phyloP scores from a whole-genome alignment of 2,888 invertebrate species.

The Timema podura region DNA sequence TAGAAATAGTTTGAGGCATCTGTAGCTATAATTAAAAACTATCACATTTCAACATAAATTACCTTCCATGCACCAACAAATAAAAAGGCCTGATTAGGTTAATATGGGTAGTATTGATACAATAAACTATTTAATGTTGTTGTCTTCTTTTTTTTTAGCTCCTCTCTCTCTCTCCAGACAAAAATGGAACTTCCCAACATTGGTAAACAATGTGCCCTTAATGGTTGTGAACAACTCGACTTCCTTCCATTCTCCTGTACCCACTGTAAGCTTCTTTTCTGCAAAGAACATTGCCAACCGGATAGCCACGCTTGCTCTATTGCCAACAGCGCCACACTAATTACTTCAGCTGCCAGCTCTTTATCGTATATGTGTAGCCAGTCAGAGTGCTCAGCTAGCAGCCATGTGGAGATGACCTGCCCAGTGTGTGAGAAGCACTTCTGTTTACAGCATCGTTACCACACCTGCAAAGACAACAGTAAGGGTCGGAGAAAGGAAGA shows the following conservation, averaged over 20 bases:
- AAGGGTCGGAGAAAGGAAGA: slow-evolving; percentile 55
- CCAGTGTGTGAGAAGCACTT: slow-evolving; percentile 62
- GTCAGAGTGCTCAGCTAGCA: slow-evolving; percentile 55
- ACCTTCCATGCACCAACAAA: no score
- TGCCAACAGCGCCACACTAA: slow-evolving; percentile 18
- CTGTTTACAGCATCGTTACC: slow-evolving; percentile 64
- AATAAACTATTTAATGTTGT: no score
- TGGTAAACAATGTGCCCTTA: slow-evolving; percentile 61
- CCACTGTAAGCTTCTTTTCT: slow-evolving; percentile 58
- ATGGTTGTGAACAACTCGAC: slow-evolving; percentile 63
- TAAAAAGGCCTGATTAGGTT: no score
- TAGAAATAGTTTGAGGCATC: no score
- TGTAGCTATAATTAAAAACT: no score
- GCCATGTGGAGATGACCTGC: slow-evolving; percentile 62
- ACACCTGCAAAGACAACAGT: slow-evolving; percentile 47
- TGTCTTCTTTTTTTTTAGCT: no score
- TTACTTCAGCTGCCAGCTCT: slow-evolving; percentile 38
- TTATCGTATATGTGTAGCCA: slow-evolving; percentile 53
- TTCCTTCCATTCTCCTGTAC: slow-evolving; percentile 67
- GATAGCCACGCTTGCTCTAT: slow-evolving; percentile 52
- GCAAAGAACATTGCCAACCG: slow-evolving; percentile 61
- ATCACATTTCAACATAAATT: no score
- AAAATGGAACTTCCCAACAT: slow-evolving; percentile 69
- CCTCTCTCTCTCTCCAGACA: no score
- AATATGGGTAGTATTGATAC: no score